Base-by-base conservation (phyloP, 2,113 vertebrate species). In the Brienomyrus brachyistius region DNA sequence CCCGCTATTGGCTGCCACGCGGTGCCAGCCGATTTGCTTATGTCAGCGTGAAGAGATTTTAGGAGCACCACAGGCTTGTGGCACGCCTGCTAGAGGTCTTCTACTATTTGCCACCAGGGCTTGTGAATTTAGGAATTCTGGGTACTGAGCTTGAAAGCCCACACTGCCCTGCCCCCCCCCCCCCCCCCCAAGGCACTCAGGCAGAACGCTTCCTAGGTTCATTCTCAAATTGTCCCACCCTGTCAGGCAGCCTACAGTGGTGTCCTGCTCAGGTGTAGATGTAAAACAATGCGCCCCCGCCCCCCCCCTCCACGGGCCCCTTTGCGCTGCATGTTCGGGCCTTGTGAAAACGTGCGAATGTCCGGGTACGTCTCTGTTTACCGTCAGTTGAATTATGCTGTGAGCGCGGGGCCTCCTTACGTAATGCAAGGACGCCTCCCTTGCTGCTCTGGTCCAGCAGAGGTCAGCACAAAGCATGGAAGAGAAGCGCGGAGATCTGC, bases 401-500 rank as follows among this genome's bases (percentile, higher is more conserved):
- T 3, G 19, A 47, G 80, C 0, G 43, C 31, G 5, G 4, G 40
- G 21, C 21, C 23, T 83, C 7, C 19, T 83, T 47, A 84, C 45
- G 7, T 45, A 84, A 48, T n/a, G 17, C 43, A 10, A n/a, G 21
- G 4, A 62, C 40, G 87, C 54, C 87, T 66, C 40, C 56, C 43
- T 35, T 85, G 80, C 89, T 85, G 80, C 40, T 48, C 19, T 59
- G 74, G 87, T 66, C 90, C 86, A 90, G 86, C 86, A 90, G 90
- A 90, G 90, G 90, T 90, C n/a, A 62, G 62, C 74, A 80, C 15
- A 80, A 40, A 8, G 31, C 74, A 43, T 80, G 35, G 35, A 2
- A 80, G n/a, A 4, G 35, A 77, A 15, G 35, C 5, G 15, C 31
- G 15, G 35, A 40, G 70, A 77, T 35, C 70, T 40, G 19, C 35